phyloP scores from a whole-genome alignment of 2,888 invertebrate species.

The Zygothrica quintamaculata region DNA sequence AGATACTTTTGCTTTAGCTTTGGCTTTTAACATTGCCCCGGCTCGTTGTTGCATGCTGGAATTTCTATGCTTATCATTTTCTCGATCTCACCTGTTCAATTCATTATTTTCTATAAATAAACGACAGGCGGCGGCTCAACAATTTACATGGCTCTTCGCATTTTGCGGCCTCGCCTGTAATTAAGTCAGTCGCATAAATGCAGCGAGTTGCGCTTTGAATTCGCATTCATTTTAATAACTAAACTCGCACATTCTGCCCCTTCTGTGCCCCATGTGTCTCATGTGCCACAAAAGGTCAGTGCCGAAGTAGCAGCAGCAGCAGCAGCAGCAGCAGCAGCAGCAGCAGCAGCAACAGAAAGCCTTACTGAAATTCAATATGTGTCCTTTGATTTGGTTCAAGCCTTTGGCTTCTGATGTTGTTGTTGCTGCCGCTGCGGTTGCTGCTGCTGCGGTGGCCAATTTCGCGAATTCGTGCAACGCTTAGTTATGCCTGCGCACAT shows the following conservation, averaged over 20 bases:
- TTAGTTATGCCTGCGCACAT: conserved; percentile 58
- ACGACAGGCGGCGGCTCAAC: conserved; percentile 61
- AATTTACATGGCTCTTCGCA: conserved; percentile 64
- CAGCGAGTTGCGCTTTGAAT: conserved; percentile 47
- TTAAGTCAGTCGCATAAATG: conserved; percentile 67
- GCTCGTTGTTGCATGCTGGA: conserved; percentile 71
- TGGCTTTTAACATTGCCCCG: neutral
- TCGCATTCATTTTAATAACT: conserved; percentile 75
- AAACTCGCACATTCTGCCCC: conserved; percentile 43
- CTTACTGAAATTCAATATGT: conserved; percentile 74
- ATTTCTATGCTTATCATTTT: conserved; percentile 80
- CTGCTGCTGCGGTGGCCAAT: conserved; percentile 73
- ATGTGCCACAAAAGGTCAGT: conserved; percentile 62
- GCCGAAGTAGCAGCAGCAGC: conserved; percentile 18
- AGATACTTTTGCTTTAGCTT: conserved; percentile 4
- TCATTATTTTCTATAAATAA: conserved; percentile 80
- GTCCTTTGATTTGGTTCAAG: conserved; percentile 55
- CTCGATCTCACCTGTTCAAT: conserved; percentile 81
- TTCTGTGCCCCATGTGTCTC: conserved; percentile 3
- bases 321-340: conserved; percentile 24
- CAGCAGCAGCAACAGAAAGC: conserved; percentile 28
- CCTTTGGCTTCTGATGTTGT: conserved; percentile 30
- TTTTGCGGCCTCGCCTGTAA: conserved; percentile 45
- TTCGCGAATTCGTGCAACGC: conserved; percentile 78
- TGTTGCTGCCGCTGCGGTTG: conserved; percentile 22